Conservation (phyloP, 2,888 invertebrate species). For the Cremastinae sp. region DNA sequence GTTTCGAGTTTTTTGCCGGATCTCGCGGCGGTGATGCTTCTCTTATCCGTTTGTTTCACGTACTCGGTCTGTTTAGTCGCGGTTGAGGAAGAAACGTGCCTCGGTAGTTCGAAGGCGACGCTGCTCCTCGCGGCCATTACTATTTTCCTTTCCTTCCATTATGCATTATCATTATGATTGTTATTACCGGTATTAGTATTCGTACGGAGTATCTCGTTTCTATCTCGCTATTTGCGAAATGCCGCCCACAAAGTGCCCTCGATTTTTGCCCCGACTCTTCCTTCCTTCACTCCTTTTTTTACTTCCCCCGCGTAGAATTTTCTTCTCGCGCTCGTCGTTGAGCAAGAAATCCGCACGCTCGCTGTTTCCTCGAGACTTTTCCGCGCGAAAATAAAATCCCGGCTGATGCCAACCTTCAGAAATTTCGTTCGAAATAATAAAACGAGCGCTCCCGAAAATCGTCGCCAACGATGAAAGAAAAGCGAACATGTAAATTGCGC, state of each 20-base stretch:
- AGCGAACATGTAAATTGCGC: no score
- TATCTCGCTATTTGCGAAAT: slow-evolving; percentile 5
- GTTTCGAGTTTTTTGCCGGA: slow-evolving; percentile 3
- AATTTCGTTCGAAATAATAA: no score
- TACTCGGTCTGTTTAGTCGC: slow-evolving; percentile 31
- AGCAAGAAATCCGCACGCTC: not conserved
- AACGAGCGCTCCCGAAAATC: no score
- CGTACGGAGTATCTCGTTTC: not conserved
- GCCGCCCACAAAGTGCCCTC: slow-evolving; percentile 9
- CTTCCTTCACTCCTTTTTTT: no score
- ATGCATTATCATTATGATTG: slow-evolving; percentile 16
- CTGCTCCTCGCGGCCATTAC: not conserved
- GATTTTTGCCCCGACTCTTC: slow-evolving; percentile 2
- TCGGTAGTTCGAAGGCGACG: not conserved
- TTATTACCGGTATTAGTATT: slow-evolving; percentile 18
- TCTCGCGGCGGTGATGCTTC: not conserved
- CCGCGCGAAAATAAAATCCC: no score
- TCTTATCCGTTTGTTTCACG: slow-evolving; percentile 27
- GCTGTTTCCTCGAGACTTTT: no score
- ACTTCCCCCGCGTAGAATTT: not conserved
- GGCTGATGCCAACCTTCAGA: no score
- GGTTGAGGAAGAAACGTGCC: slow-evolving; percentile 38
- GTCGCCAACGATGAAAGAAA: no score
- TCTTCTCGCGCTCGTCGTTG: not conserved
- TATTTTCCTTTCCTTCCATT: slow-evolving; percentile 19